phyloP scores from a whole-genome alignment of 2,888 invertebrate species.

The Pandemis cinnamomeana region DNA sequence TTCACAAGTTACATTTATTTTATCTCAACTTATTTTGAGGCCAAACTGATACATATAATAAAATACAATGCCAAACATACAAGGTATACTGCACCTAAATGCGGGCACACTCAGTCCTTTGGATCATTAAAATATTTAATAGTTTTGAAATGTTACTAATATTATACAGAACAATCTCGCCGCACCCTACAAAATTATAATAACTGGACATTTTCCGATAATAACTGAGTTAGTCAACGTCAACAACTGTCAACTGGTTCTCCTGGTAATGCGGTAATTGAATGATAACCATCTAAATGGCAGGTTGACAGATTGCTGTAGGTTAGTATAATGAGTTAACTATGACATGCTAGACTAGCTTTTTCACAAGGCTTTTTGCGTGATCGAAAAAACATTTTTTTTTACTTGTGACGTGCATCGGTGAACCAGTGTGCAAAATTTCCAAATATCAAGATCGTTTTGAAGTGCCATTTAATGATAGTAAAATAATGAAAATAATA shows the following conservation, averaged over 20 bases:
- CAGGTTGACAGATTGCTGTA: constrained; percentile 39
- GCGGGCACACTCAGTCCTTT: not conserved
- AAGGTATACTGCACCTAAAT: not conserved
- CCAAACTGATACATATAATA: not conserved
- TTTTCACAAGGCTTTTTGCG: not conserved
- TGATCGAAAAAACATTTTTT: not conserved
- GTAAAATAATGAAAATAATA: not conserved
- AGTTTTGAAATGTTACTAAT: no score
- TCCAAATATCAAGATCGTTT: not conserved
- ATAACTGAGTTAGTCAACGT: constrained; percentile 44
- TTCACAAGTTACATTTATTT: not conserved
- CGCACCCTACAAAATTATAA: constrained; percentile 33
- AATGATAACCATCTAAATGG: constrained; percentile 51
- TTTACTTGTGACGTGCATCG: not conserved
- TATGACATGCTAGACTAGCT: not conserved
- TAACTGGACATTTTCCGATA: constrained; percentile 39
- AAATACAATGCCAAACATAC: not conserved
- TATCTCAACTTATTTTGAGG: not conserved
- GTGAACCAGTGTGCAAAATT: not conserved
- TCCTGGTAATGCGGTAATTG: constrained; percentile 51
- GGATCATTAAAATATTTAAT: no score
- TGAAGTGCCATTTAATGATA: no score
- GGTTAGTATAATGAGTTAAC: constrained; percentile 30
- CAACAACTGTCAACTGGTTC: constrained; percentile 46
- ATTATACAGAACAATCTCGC: not conserved